Evolutionary conservation across 2,113 vertebrate species (phyloP).

Genomic region (Asarcornis scutulata): DNA sequence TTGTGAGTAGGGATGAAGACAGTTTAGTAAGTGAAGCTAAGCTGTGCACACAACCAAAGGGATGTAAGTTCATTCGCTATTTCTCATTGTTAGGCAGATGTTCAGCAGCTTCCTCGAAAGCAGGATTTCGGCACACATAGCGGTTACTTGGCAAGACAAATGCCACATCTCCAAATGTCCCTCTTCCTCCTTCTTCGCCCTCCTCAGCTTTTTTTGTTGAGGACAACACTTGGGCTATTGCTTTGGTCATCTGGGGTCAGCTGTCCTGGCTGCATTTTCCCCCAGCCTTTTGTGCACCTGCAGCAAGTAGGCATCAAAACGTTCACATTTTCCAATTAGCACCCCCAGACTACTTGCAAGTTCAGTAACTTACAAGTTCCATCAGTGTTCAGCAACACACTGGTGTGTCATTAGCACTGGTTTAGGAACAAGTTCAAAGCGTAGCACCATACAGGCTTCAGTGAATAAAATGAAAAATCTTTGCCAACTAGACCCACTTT

Average conservation of each 20-base stretch:
- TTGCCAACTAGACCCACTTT: neutral
- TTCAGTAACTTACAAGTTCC: too few species aligned
- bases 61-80: neutral
- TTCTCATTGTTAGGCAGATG: neutral
- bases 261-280: fast-evolving
- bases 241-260: neutral
- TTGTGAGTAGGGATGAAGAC: neutral
- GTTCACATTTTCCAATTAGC: neutral
- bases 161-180: fast-evolving
- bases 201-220: neutral
- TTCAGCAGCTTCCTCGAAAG: neutral
- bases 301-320: neutral
- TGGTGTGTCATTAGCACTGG: neutral
- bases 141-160: neutral
- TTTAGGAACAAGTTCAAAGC: neutral
- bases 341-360: neutral
- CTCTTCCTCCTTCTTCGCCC: neutral
- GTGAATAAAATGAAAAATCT: neutral
- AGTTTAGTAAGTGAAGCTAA: neutral
- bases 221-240: fast-evolving
- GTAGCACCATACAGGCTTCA: neutral
- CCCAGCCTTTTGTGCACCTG: neutral
- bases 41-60: neutral
- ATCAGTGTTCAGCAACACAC: too few species aligned
- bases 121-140: fast-evolving